phyloP scores from a whole-genome alignment of 2,113 vertebrate species.

The Hylia prasina region DNA sequence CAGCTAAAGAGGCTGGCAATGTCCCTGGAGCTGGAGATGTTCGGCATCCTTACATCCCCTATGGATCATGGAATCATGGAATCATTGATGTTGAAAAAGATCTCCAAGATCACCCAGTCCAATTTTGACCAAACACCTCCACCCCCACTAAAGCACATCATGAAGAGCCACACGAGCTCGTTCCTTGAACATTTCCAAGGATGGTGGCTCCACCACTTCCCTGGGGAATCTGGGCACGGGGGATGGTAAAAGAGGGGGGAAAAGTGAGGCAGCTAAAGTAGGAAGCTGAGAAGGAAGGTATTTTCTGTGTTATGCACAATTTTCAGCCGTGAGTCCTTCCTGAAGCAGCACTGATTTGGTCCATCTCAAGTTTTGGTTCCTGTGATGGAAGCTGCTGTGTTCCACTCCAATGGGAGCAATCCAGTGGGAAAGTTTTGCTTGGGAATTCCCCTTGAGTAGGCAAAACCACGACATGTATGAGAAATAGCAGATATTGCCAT shows the following conservation, averaged over 20 bases:
- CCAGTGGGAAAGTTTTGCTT: neutral
- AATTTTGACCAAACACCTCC: neutral
- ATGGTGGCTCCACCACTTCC: neutral
- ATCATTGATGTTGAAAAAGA: neutral
- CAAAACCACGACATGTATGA: rapidly evolving
- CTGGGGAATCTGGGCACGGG: neutral
- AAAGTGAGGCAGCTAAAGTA: neutral
- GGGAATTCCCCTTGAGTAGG: neutral
- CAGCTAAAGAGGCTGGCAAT: neutral
- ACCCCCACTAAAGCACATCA: neutral
- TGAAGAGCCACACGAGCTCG: rapidly evolving
- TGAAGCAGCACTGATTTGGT: neutral
- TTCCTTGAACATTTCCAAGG: neutral
- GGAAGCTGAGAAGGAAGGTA: neutral
- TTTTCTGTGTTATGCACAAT: neutral
- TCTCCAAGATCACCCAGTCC: neutral
- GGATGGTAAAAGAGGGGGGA: rapidly evolving
- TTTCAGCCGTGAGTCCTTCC: neutral
- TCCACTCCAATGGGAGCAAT: neutral
- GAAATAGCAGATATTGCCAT: neutral
- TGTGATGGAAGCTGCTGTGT: neutral
- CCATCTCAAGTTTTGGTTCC: neutral
- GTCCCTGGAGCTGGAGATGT: neutral
- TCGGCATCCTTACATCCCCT: neutral
- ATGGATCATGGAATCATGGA: neutral